A percentile compares a stretch with the other conserved stretches of the same genome.
phyloP scores from a whole-genome alignment of 2,888 invertebrate species.

The Hypselothyrea guttata region DNA sequence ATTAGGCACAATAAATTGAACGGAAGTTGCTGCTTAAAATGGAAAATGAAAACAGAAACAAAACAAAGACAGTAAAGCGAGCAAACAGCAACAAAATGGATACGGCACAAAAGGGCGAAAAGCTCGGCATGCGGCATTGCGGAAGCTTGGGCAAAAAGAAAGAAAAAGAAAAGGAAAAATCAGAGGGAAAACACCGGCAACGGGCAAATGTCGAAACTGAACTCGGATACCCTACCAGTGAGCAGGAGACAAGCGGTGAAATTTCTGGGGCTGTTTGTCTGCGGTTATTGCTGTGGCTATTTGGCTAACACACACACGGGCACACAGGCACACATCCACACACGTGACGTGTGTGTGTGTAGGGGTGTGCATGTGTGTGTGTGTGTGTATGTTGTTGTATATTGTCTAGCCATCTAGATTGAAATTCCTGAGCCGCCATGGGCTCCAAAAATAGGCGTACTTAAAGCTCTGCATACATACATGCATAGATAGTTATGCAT shows the following conservation, averaged over 20 bases:
- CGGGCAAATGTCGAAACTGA: constrained; percentile 22
- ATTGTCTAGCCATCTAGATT: constrained; percentile 47
- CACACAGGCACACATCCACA: constrained; percentile 25
- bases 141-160: constrained; percentile 33
- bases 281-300: constrained; percentile 58
- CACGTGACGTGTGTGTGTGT: constrained; percentile 5
- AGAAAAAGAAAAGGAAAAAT: constrained; percentile 2
- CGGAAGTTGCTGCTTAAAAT: constrained; percentile 76
- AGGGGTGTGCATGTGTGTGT: constrained; percentile 7
- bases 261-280: constrained; percentile 50
- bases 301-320: constrained; percentile 37
- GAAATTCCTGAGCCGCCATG: constrained; percentile 35
- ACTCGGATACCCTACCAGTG: neutral
- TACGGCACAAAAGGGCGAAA: constrained; percentile 14
- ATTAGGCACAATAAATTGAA: constrained; percentile 78
- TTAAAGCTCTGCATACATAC: neutral
- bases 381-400: constrained; percentile 25
- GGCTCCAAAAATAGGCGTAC: constrained; percentile 14
- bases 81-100: constrained; percentile 10
- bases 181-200: constrained; percentile 23
- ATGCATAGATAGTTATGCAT: neutral
- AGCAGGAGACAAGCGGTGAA: neutral
- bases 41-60: constrained; percentile 34
- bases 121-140: constrained; percentile 17
- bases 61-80: constrained; percentile 7